A percentile compares a stretch with the other conserved stretches of the same genome.
phyloP scores from a whole-genome alignment of 2,888 invertebrate genomes.

The Sarcophaga variegata region DNA sequence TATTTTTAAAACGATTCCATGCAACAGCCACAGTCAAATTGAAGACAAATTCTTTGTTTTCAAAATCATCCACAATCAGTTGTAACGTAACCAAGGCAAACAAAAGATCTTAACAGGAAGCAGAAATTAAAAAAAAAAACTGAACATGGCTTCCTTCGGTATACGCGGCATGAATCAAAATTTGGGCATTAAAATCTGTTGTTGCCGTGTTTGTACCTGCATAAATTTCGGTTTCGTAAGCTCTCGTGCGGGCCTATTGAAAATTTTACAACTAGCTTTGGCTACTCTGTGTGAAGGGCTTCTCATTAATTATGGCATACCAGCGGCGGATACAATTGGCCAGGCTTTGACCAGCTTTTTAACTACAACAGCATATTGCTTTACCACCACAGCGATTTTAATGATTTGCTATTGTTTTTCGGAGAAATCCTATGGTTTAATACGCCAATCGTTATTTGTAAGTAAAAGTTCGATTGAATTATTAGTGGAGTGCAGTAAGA shows the following conservation, averaged over 20 bases:
- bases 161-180: conserved; percentile 77
- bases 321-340: conserved; percentile 88
- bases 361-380: conserved; percentile 90
- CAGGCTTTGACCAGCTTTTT: conserved; percentile 91
- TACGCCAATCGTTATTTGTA: conserved; percentile 92
- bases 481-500: no score
- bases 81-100: conserved; percentile 32
- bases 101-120: conserved; percentile 40
- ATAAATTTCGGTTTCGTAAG: conserved; percentile 89
- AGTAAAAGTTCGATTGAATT: conserved; percentile 80
- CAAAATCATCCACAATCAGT: conserved; percentile 55
- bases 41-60: conserved; percentile 48
- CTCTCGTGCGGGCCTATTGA: conserved; percentile 88
- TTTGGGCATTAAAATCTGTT: conserved; percentile 87
- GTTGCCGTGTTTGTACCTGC: conserved; percentile 90
- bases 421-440: conserved; percentile 88
- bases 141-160: conserved; percentile 77
- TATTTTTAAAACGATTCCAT: conserved; percentile 53
- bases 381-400: conserved; percentile 89
- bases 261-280: conserved; percentile 88
- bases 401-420: conserved; percentile 91
- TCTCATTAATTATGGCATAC: conserved; percentile 89
- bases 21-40: conserved; percentile 1
- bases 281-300: conserved; percentile 92
- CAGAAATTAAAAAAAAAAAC: conserved; percentile 14